Evolutionary conservation across 2,113 vertebrate genomes (phyloP).

Genomic region (Pao palembangensis): DNA sequence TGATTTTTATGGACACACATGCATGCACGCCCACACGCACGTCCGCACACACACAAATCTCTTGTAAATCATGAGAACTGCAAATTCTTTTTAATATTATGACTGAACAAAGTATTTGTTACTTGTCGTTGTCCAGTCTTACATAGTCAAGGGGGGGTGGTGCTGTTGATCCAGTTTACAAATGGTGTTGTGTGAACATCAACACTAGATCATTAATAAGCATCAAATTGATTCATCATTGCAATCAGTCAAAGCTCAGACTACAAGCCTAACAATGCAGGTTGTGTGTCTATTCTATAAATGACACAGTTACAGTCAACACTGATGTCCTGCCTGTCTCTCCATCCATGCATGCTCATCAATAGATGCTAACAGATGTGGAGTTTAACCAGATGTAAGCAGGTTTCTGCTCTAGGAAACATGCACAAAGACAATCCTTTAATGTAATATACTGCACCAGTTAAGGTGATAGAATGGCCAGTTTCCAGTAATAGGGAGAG

Average conservation of each 20-base stretch:
- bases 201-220: too few relatives aligned
- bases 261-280: not conserved
- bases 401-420: slow-evolving; percentile 13
- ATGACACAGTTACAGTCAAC: too few relatives aligned
- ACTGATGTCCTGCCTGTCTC: not conserved
- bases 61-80: too few relatives aligned
- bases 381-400: slow-evolving; percentile 17
- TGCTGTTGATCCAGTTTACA: too few relatives aligned
- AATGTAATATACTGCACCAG: slow-evolving; percentile 25
- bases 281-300: not conserved
- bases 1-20: too few relatives aligned
- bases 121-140: not conserved
- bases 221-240: too few relatives aligned
- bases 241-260: not conserved
- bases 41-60: too few relatives aligned
- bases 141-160: not conserved
- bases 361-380: not conserved
- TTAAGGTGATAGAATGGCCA: slow-evolving; percentile 19
- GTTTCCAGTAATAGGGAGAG: not conserved
- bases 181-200: too few relatives aligned
- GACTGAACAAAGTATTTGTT: not conserved
- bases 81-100: not conserved
- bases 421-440: slow-evolving; percentile 12
- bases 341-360: not conserved
- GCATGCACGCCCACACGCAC: too few relatives aligned